Evolutionary conservation across 2,797 vertebrate species (phyloP).

Genomic region (Cyclura pinguis): DNA sequence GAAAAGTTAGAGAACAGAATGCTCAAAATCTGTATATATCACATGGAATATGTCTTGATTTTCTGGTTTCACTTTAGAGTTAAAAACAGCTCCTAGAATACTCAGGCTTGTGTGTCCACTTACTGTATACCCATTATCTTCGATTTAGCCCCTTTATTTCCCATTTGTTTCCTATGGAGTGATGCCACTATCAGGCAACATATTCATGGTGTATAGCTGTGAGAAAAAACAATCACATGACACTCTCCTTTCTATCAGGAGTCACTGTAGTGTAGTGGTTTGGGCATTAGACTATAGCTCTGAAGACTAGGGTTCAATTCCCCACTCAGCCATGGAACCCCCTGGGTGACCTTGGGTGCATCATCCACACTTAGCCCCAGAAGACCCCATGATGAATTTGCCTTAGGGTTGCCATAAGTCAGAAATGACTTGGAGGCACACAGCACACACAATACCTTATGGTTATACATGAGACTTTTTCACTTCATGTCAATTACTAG

Average conservation of each 20-base stretch:
- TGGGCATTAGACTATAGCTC: too few relatives aligned
- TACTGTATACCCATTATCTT: neutral
- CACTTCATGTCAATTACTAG: neutral
- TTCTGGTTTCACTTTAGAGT: neutral
- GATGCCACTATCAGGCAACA: neutral
- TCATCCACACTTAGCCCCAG: too few relatives aligned
- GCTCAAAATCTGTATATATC: neutral
- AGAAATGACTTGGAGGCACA: too few relatives aligned
- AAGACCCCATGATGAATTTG: too few relatives aligned
- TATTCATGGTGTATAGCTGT: neutral
- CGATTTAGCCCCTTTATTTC: neutral
- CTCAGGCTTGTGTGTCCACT: neutral
- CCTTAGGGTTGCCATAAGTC: too few relatives aligned
- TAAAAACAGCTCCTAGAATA: neutral
- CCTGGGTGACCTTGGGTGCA: too few relatives aligned
- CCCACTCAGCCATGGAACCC: too few relatives aligned
- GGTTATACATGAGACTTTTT: neutral
- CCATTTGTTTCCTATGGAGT: neutral
- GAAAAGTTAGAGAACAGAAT: neutral
- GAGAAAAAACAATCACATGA: neutral
- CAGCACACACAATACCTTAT: too few relatives aligned
- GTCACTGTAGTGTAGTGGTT: too few relatives aligned
- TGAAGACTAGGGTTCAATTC: too few relatives aligned
- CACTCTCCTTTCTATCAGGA: neutral
- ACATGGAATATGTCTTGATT: neutral